Evolutionary conservation across 2,797 vertebrate genomes (phyloP).

Genomic region (Cyprinodon diabolis): DNA sequence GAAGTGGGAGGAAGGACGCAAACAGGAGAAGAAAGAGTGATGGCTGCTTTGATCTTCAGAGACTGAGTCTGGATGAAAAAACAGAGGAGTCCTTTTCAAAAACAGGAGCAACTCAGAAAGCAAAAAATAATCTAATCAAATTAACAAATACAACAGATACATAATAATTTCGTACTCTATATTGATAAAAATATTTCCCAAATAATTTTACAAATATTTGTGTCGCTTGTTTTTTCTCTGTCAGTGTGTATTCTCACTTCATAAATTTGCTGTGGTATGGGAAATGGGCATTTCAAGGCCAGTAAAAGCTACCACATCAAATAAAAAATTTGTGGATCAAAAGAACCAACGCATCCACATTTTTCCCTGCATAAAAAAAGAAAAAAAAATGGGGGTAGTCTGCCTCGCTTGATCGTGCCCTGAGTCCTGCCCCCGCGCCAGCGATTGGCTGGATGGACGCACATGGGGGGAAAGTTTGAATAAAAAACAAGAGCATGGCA

Average conservation of each 20-base stretch:
- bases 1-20: conserved; percentile 59
- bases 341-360: conserved; percentile 78
- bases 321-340: conserved; percentile 81
- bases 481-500: conserved; percentile 83
- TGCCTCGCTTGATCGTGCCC: conserved; percentile 81
- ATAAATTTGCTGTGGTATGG: conserved; percentile 78
- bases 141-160: not conserved
- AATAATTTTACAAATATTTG: conserved; percentile 14
- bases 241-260: conserved; percentile 78
- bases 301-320: conserved; percentile 84
- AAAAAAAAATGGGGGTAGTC: conserved; percentile 52
- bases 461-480: conserved; percentile 84
- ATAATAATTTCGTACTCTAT: not conserved
- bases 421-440: conserved; percentile 77
- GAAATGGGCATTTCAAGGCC: conserved; percentile 79
- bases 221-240: conserved; percentile 45
- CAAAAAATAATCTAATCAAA: not conserved
- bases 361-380: conserved; percentile 74
- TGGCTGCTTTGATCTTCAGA: conserved; percentile 80
- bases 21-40: conserved; percentile 67
- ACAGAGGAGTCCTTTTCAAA: conserved; percentile 49
- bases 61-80: conserved; percentile 64
- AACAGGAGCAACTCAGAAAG: conserved; percentile 37
- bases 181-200: not conserved
- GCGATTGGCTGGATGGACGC: conserved; percentile 82